Evolutionary conservation across 2,888 invertebrate species (phyloP).

Genomic region (Timandra comae): DNA sequence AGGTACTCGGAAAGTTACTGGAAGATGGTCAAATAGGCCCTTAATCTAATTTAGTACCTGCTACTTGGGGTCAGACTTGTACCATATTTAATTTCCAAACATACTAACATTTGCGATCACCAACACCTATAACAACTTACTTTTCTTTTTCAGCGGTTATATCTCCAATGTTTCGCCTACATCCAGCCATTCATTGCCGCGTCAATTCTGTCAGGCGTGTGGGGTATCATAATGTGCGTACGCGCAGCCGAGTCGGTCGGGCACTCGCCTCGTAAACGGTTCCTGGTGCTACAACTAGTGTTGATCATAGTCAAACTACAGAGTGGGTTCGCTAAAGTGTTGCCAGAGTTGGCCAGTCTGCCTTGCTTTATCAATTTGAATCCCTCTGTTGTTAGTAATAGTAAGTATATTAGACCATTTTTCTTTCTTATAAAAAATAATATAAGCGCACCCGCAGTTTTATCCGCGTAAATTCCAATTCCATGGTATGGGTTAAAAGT

Average conservation of each 20-base stretch:
- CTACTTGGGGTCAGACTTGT: no score
- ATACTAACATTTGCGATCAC: no score
- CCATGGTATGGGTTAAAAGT: no score
- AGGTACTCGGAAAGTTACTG: no score
- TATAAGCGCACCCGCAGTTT: neutral
- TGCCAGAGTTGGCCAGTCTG: constrained; percentile 72
- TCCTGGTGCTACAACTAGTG: constrained; percentile 79
- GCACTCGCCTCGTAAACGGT: constrained; percentile 63
- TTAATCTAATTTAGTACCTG: no score
- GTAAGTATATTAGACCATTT: constrained; percentile 75
- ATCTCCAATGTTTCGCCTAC: constrained; percentile 62
- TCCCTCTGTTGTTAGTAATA: constrained; percentile 79
- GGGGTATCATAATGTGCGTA: constrained; percentile 81
- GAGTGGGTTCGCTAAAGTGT: constrained; percentile 73
- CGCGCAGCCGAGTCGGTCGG: constrained; percentile 58
- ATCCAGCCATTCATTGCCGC: constrained; percentile 79
- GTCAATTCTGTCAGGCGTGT: constrained; percentile 82
- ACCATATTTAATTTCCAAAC: no score
- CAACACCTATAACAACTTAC: no score
- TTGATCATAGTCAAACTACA: constrained; percentile 82
- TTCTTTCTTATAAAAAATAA: neutral
- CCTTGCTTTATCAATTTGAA: constrained; percentile 81
- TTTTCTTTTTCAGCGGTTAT: constrained; percentile 17
- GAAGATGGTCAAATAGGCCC: no score
- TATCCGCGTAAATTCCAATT: neutral